Conservation (phyloP, 2,797 vertebrate genomes). For the Poliocrania exsul region DNA sequence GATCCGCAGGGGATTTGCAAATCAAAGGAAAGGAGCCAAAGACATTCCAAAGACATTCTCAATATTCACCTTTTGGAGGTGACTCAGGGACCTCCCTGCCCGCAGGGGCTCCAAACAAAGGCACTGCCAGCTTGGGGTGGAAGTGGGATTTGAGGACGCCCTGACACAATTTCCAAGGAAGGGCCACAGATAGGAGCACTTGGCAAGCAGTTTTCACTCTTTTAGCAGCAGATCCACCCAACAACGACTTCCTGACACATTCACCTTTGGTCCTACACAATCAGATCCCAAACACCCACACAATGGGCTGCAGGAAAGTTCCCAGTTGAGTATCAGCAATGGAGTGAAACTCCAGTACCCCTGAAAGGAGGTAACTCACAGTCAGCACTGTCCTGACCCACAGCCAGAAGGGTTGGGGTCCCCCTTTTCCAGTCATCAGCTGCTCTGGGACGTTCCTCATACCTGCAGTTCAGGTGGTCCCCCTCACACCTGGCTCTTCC, state of each 20-base stretch:
- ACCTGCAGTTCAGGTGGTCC: background rate
- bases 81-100: background rate
- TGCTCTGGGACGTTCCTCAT: background rate
- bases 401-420: background rate
- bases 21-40: background rate
- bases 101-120: constrained; percentile 9
- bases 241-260: background rate
- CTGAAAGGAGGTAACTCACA: background rate
- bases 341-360: background rate
- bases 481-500: background rate
- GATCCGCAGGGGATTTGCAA: background rate
- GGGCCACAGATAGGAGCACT: background rate
- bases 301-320: background rate
- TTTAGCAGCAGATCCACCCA: background rate
- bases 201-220: background rate
- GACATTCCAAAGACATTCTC: background rate
- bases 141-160: background rate
- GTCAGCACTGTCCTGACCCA: background rate
- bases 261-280: background rate
- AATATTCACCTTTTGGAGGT: background rate
- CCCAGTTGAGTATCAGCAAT: background rate
- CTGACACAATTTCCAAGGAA: background rate
- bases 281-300: background rate
- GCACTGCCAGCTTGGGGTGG: background rate
- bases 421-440: background rate